A percentile compares a stretch with the other conserved stretches of the same genome.
These are phyloP conservation scores for Pseudoatta argentina DNA, from an alignment of 1,140 invertebrate species.

Conservation along the genomic window DNA sequence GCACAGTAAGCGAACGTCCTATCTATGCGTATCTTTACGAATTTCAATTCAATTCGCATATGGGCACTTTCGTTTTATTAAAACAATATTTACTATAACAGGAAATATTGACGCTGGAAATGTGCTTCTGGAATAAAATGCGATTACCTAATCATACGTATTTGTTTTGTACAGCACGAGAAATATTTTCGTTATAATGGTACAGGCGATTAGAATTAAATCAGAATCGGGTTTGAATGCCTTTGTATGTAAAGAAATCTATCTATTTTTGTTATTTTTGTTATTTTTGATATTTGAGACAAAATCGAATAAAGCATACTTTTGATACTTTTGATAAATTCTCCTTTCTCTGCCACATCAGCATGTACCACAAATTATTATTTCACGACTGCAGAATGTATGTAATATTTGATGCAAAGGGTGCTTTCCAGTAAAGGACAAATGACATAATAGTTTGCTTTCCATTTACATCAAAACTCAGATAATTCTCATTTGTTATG, in stretches of 20 bases:
- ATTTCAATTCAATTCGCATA: neutral
- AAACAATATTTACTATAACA: neutral
- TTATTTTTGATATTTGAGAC: neutral
- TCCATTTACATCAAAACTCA: too few relatives aligned
- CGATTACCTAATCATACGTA: neutral
- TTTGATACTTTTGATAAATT: neutral
- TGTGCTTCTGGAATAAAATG: neutral
- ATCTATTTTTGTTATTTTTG: neutral
- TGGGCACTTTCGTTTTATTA: neutral
- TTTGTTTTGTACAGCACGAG: neutral
- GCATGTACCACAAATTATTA: neutral
- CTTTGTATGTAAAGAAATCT: neutral
- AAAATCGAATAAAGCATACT: too few relatives aligned
- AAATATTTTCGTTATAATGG: neutral
- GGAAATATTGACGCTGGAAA: neutral
- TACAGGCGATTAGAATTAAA: neutral
- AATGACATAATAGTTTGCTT: too few relatives aligned
- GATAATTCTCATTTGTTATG: too few relatives aligned
- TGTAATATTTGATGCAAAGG: too few relatives aligned
- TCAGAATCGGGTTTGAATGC: neutral
- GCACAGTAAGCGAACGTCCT: constrained; percentile 13
- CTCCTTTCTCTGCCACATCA: neutral
- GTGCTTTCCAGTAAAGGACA: too few relatives aligned
- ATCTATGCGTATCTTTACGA: neutral
- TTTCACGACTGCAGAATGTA: neutral